These are phyloP conservation scores for Drosophila trapezifrons DNA, from an alignment of 1,140 invertebrate species.

Conservation along the genomic window DNA sequence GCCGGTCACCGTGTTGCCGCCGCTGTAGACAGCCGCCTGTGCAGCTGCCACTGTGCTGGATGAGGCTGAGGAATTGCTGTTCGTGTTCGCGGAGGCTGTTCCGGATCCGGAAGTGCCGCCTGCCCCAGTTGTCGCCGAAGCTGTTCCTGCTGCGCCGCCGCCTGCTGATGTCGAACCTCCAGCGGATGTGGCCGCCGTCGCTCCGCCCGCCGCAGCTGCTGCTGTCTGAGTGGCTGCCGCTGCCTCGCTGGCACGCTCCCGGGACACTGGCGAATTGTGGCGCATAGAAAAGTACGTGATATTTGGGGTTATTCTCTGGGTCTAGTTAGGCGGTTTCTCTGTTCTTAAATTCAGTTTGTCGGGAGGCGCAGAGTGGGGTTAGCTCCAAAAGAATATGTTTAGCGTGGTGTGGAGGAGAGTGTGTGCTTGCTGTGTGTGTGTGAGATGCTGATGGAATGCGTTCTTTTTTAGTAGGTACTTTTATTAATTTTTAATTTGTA, in stretches of 20 bases:
- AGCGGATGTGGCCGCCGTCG: conserved; percentile 23
- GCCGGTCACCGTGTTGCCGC: conserved; percentile 79
- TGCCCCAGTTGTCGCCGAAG: conserved; percentile 25
- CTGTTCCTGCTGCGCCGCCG: conserved; percentile 13
- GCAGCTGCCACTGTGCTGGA: conserved; percentile 80
- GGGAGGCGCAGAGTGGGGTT: conserved; percentile 11
- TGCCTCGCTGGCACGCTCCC: conserved; percentile 73
- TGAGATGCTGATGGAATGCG: conserved; percentile 20
- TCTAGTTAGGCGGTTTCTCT: conserved; percentile 20
- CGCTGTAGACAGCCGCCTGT: conserved; percentile 78
- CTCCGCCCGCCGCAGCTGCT: conserved; percentile 42
- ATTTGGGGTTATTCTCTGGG: conserved; percentile 41
- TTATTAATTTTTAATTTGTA: neutral
- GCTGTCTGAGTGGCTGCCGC: conserved; percentile 46
- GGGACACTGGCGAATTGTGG: conserved; percentile 80
- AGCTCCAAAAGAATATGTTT: conserved; percentile 11
- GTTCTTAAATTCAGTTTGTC: conserved; percentile 32
- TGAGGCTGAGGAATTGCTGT: conserved; percentile 72
- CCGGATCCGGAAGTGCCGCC: conserved; percentile 33
- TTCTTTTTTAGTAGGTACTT: conserved; percentile 9
- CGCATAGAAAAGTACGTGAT: conserved; percentile 70
- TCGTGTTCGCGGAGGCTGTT: conserved; percentile 56
- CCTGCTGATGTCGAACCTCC: conserved; percentile 17
- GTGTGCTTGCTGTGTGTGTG: conserved; percentile 2
- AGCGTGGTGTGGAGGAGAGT: conserved; percentile 17